Base-by-base conservation (phyloP, 2,888 invertebrate genomes). In the Bellardia pandia region DNA sequence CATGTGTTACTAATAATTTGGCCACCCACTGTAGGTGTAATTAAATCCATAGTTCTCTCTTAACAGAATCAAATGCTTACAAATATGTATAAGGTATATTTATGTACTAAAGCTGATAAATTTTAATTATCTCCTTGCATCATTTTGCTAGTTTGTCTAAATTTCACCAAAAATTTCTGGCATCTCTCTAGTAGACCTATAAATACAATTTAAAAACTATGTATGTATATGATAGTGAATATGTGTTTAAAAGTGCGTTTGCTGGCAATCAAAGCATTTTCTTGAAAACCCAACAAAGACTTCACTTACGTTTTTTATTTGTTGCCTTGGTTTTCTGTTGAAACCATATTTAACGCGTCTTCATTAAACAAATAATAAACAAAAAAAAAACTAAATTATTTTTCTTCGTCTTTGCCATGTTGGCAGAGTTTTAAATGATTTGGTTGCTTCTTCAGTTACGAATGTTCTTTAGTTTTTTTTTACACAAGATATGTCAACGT, bases 401-500 rank as follows among this genome's bases (percentile, higher is more conserved):
- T 68, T 83, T 83, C 53, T 77, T 76, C 48, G 58, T 42, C 13
- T 72, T 16, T 56, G n/a, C 42, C 51, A 53, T 51, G 14, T 80
- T 45, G 11, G 64, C 16, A 30, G 14, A 56, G 33, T 53, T 64
- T 56, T 53, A 42, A 72, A 37, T 53, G 71, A 72, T 71, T 66
- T 45, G 56, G 23, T 40, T 72, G n/a, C 4, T 58, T 68, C 23
- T 60, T 37, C 37, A 37, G 37, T 37, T 37, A 37, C 37, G 37
- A 37, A 37, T 78, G 14, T 66, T 45, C n/a, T 84, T 48, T 51
- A 60, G 37, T 64, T 58, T 66, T 33, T 40, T 66, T 60, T 66
- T 48, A 72, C 60, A 86, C 56, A 78, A 86, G 75, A 83, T 74
- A 64, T 86, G 86, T 86, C 82, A 71, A 37, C 78, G 75, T 83